These are phyloP conservation scores for Chelon labrosus DNA, from an alignment of 2,797 vertebrate genomes.

Conservation along the genomic window DNA sequence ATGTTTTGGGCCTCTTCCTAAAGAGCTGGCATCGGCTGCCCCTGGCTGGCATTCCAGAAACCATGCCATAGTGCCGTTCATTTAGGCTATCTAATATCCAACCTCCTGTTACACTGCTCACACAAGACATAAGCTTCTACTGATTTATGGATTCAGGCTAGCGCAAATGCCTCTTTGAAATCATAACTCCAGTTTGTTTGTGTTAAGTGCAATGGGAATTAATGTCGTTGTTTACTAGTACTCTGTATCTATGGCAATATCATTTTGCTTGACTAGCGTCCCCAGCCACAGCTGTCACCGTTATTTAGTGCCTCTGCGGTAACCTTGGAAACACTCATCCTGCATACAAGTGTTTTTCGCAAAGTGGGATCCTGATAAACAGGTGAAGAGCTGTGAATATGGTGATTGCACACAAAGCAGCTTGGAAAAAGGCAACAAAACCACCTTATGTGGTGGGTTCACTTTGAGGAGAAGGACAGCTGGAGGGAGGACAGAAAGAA, in stretches of 20 bases:
- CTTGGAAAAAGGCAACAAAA: constrained; percentile 40
- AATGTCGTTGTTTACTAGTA: constrained; percentile 64
- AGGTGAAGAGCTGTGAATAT: constrained; percentile 68
- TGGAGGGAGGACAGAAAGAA: constrained; percentile 42
- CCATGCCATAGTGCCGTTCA: constrained; percentile 19
- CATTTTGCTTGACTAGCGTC: constrained; percentile 77
- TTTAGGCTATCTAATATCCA: constrained; percentile 27
- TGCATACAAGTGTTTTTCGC: constrained; percentile 68
- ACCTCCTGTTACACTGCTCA: constrained; percentile 22
- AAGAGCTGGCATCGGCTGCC: constrained; percentile 38
- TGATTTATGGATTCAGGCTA: constrained; percentile 30
- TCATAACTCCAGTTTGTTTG: constrained; percentile 56
- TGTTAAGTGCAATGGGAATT: constrained; percentile 52
- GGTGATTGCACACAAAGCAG: constrained; percentile 51
- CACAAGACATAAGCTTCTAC: constrained; percentile 23
- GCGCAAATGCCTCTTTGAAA: constrained; percentile 30
- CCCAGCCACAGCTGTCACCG: constrained; percentile 79
- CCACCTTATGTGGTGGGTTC: constrained; percentile 41
- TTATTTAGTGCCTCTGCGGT: constrained; percentile 80
- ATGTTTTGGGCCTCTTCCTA: constrained; percentile 46
- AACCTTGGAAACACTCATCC: constrained; percentile 82
- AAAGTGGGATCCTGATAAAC: constrained; percentile 73
- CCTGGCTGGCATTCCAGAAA: constrained; percentile 31
- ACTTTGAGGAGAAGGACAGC: constrained; percentile 48
- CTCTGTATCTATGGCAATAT: constrained; percentile 74